Percentiles rank a stretch among this genome's conserved stretches.
These are phyloP conservation scores for Patella ulyssiponensis DNA, from an alignment of 2,888 invertebrate species.

Conservation along the genomic window DNA sequence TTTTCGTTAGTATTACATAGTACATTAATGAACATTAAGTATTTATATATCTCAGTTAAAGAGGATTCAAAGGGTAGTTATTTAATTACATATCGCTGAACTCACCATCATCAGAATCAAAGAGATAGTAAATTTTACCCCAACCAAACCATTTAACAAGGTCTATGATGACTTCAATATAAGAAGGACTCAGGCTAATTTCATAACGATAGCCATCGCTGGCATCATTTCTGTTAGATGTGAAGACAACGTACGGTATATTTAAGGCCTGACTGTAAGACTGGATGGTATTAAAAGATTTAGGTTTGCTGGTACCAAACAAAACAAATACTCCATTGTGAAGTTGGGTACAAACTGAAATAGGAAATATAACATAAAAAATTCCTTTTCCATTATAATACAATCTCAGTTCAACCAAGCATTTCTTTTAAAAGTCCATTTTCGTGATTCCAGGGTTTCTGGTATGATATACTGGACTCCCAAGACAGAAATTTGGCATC, in stretches of 20 bases:
- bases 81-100: neutral
- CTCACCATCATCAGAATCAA: constrained; percentile 91
- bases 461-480: too few relatives aligned
- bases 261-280: constrained; percentile 63
- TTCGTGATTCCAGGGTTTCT: too few relatives aligned
- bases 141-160: constrained; percentile 93
- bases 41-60: too few relatives aligned
- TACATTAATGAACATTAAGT: too few relatives aligned
- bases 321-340: constrained; percentile 58
- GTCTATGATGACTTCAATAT: constrained; percentile 95
- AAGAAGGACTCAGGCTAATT: constrained; percentile 88
- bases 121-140: constrained; percentile 90
- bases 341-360: constrained; percentile 62
- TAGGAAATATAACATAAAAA: too few relatives aligned
- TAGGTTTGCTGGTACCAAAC: constrained; percentile 56
- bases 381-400: too few relatives aligned
- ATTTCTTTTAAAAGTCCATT: too few relatives aligned
- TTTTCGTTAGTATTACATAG: too few relatives aligned
- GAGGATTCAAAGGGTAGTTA: too few relatives aligned
- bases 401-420: too few relatives aligned
- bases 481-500: too few relatives aligned
- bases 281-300: constrained; percentile 59
- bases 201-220: constrained; percentile 55
- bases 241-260: constrained; percentile 62
- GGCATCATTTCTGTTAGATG: constrained; percentile 50